phyloP scores from a whole-genome alignment of 2,888 invertebrate species.

The Nomada hirtipes region DNA sequence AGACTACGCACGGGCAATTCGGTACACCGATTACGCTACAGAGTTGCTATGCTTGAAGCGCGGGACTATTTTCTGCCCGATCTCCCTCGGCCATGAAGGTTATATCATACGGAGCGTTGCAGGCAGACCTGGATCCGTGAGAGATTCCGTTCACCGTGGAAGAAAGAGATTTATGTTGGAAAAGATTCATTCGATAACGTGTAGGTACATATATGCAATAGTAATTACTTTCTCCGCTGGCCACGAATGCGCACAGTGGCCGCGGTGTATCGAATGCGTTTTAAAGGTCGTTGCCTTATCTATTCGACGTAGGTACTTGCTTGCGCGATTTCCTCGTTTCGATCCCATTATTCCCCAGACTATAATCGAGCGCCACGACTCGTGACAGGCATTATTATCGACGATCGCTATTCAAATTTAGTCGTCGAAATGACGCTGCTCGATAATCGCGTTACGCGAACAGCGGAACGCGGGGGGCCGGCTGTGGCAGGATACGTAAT shows the following conservation, averaged over 20 bases:
- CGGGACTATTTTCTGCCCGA: slow-evolving; percentile 26
- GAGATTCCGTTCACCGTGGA: slow-evolving; percentile 6
- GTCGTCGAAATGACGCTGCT: no score
- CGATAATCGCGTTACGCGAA: no score
- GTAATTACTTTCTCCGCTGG: slow-evolving; percentile 56
- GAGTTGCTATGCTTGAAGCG: not conserved
- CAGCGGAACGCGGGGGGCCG: no score
- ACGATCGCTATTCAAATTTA: not conserved
- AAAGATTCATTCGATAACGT: slow-evolving; percentile 36
- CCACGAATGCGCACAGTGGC: not conserved
- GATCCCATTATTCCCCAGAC: not conserved
- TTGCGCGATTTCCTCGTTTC: slow-evolving; percentile 28
- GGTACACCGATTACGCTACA: slow-evolving; percentile 22
- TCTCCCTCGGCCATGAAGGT: slow-evolving; percentile 37
- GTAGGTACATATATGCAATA: slow-evolving; percentile 20
- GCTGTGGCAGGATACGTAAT: no score
- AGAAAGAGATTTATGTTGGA: slow-evolving; percentile 9
- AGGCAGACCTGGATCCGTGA: not conserved
- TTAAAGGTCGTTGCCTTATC: slow-evolving; percentile 24
- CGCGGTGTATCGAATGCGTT: not conserved
- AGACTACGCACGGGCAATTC: slow-evolving; percentile 36
- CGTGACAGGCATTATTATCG: slow-evolving; percentile 10
- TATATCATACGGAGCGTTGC: slow-evolving; percentile 40
- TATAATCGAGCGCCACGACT: not conserved
- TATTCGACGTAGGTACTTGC: not conserved